Conservation (phyloP, 1,140 invertebrate species). For the Drosophila repleta region DNA sequence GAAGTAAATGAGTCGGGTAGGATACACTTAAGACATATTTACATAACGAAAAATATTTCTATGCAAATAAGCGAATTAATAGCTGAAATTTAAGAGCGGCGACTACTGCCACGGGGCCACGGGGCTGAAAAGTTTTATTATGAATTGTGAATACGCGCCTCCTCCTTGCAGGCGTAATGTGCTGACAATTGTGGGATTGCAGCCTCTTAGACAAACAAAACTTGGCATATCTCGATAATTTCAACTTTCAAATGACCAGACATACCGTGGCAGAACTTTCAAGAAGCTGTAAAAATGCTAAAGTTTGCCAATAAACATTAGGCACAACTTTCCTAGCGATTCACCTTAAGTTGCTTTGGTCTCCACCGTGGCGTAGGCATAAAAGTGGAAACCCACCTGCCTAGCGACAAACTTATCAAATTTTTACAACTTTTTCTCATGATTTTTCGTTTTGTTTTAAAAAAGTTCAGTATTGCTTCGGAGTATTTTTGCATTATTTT, state of each 20-base stretch:
- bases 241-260: slow-evolving; percentile 76
- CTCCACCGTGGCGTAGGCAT: slow-evolving; percentile 36
- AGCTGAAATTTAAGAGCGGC: slow-evolving; percentile 55
- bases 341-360: slow-evolving; percentile 56
- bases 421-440: slow-evolving; percentile 33
- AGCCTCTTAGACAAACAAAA: slow-evolving; percentile 45
- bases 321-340: slow-evolving; percentile 67
- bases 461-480: slow-evolving; percentile 48
- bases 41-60: slow-evolving; percentile 51
- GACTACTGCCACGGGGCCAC: slow-evolving; percentile 64
- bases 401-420: slow-evolving; percentile 70
- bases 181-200: slow-evolving; percentile 75
- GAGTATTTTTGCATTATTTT: slow-evolving; percentile 42
- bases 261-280: slow-evolving; percentile 49
- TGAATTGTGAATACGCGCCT: slow-evolving; percentile 24
- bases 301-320: slow-evolving; percentile 82
- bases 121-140: slow-evolving; percentile 43
- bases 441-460: slow-evolving; percentile 20
- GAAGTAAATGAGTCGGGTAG: slow-evolving; percentile 25
- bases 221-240: slow-evolving; percentile 64
- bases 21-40: slow-evolving; percentile 28
- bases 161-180: slow-evolving; percentile 58
- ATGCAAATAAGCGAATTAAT: slow-evolving; percentile 77
- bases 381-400: slow-evolving; percentile 48
- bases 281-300: slow-evolving; percentile 75